Conservation (phyloP, 2,113 vertebrate genomes). For the rabbit (Oryctolagus cuniculus) region mOryCun1.1 NC_091453.1:284001-284500, state of each 20-base stretch:
- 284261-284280: neutral
- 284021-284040: too few relatives aligned
- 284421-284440: neutral
- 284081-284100: too few relatives aligned
- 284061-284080: too few relatives aligned
- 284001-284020: too few relatives aligned
- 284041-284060: too few relatives aligned
- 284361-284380: conserved; percentile 30
- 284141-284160: neutral
- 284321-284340: neutral
- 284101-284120: too few relatives aligned
- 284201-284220: conserved; percentile 29
- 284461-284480: conserved; percentile 19
- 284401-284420: conserved; percentile 4
- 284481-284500: neutral
- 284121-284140: neutral
- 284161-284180: neutral
- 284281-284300: neutral
- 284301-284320: neutral
- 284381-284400: conserved; percentile 22
- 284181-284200: conserved; percentile 34
- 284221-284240: too few relatives aligned
- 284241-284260: too few relatives aligned
- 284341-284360: neutral
- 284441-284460: neutral